Evolutionary conservation across 2,888 invertebrate species (phyloP), one percentile per base, ranked within the genome.

Genomic region (Drosophila differens): DNA sequence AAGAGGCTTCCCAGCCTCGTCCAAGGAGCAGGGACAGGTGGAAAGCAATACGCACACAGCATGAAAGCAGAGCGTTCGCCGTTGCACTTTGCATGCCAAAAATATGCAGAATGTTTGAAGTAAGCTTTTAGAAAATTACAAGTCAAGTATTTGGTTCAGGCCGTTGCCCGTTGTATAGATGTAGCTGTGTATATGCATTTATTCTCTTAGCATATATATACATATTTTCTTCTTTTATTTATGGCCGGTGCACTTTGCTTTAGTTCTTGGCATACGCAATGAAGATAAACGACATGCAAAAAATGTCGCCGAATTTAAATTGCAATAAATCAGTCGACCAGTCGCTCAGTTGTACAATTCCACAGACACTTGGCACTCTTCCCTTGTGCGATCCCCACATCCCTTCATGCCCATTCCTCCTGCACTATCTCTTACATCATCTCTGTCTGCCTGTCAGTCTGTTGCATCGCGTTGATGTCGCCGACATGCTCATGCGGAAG

Each of bases 271-370:
- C 87, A 83, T 73, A 78, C 82, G 85, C 83, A 91, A 91, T 91
- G 87, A 87, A 87, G 87, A 91, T 91, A 85, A 90, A 91, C 90
- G 91, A 91, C 81, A 91, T 88, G 79, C 90, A 90, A 85, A 91
- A 89, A 91, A 81, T 74, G 86, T 85, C 86, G 86, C 79, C 83
- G 77, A 91, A 90, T 87, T 91, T 90, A 90, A 91, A 87, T 83
- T 88, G 90, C 90, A 88, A 87, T 86, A 86, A 87, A 87, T 87
- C 86, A 70, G 81, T 57, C 74, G 75, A 67, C 81, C 82, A 76
- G 78, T 74, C 81, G 65, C 44, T 66, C 74, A 66, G 74, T 82
- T 37, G n/a, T 32, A 58, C 58, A 58, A 16, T 41, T 41, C 5
- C 19, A n/a, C 57, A 39, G 57, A 39, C 57, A 30, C 28, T 57